These are phyloP conservation scores for Netelia melanura DNA, from an alignment of 2,888 invertebrate species.

Conservation along the genomic window DNA sequence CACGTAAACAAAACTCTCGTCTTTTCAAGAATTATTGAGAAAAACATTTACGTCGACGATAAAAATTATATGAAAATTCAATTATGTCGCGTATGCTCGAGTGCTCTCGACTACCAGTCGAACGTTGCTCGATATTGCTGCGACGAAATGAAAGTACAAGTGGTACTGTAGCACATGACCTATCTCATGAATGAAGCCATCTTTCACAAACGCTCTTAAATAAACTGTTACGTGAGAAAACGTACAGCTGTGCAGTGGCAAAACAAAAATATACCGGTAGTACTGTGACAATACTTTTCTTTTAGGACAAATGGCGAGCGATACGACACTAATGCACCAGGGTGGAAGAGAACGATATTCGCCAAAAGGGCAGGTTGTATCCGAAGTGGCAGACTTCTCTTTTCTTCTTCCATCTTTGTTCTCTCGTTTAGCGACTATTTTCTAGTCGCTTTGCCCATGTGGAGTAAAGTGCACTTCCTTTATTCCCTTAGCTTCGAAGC, in stretches of 20 bases:
- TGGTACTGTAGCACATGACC: neutral
- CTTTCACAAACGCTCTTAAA: constrained; percentile 36
- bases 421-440: neutral
- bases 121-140: neutral
- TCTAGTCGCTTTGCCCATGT: neutral
- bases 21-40: neutral
- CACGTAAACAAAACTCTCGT: too few species aligned
- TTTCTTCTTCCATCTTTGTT: neutral
- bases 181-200: constrained; percentile 1
- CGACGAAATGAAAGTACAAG: neutral
- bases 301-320: neutral
- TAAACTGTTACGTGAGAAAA: constrained; percentile 45
- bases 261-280: neutral
- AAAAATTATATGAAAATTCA: constrained; percentile 11
- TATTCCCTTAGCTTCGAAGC: neutral
- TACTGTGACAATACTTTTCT: constrained; percentile 9
- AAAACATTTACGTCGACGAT: neutral
- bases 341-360: neutral
- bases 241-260: constrained; percentile 15
- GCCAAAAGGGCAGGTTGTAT: constrained; percentile 5
- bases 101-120: neutral
- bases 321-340: neutral
- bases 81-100: constrained; percentile 1
- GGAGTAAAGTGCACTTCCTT: neutral
- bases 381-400: too few species aligned